These are phyloP conservation scores for Cephus rjabovi DNA, from an alignment of 2,888 invertebrate species.

Conservation along the genomic window DNA sequence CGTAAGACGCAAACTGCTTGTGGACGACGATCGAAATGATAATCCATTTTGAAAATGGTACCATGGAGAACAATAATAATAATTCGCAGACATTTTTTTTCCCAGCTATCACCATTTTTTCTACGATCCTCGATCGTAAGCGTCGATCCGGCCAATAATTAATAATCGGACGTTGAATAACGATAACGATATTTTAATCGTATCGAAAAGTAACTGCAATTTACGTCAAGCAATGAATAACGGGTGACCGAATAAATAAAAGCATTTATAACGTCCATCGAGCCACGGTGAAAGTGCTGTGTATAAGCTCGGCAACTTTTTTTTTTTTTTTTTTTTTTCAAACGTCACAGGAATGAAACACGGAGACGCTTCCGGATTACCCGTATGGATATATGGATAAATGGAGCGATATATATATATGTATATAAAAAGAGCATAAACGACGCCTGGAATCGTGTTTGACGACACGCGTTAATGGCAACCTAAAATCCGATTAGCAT, in stretches of 20 bases:
- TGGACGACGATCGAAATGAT: not conserved
- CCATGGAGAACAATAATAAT: no score
- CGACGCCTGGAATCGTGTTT: constrained; percentile 12
- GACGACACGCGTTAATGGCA: constrained; percentile 24
- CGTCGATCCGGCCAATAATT: not conserved
- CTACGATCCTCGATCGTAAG: no score
- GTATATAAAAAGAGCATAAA: constrained; percentile 2
- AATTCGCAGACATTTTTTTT: not conserved
- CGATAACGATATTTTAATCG: not conserved
- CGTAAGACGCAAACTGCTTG: not conserved
- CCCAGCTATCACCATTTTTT: no score
- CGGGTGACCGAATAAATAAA: not conserved
- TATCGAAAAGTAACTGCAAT: not conserved
- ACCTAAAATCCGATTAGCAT: constrained; percentile 35
- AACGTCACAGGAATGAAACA: not conserved
- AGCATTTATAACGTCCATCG: not conserved
- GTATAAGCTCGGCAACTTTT: not conserved
- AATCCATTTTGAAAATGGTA: no score
- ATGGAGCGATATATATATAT: no score
- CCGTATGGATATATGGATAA: not conserved
- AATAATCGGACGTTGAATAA: not conserved
- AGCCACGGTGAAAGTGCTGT: not conserved
- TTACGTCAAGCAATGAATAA: not conserved
- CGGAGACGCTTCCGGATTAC: constrained; percentile 20
- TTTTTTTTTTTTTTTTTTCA: not conserved